Evolutionary conservation across 1,140 invertebrate genomes (phyloP).

Genomic region (Wiebesia pumilae): DNA sequence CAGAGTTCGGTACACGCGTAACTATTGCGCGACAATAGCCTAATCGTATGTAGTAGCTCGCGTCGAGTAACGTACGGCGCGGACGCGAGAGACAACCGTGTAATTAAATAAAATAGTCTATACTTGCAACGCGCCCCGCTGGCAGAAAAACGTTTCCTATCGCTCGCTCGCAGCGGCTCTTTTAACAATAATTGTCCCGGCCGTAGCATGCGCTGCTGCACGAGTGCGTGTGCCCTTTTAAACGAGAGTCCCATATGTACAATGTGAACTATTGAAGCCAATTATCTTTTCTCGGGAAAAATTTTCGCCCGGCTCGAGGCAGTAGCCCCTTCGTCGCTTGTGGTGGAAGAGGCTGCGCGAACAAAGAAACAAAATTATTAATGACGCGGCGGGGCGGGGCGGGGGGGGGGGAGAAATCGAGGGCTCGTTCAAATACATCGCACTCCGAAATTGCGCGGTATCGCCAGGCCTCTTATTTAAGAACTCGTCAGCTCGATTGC

Average conservation of each 20-base stretch:
- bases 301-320: background rate
- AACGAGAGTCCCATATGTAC: background rate
- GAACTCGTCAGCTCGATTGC: background rate
- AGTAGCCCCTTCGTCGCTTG: no score
- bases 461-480: no score
- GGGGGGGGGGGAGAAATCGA: no score
- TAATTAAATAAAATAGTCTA: slow-evolving; percentile 37
- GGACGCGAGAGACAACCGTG: background rate
- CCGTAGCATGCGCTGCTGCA: no score
- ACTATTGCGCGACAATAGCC: slow-evolving; percentile 26
- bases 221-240: background rate
- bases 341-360: no score
- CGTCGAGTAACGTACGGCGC: background rate
- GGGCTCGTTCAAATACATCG: no score
- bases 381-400: no score
- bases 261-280: slow-evolving; percentile 10
- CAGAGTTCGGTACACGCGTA: background rate
- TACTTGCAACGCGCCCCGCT: background rate
- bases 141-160: background rate
- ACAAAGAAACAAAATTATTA: background rate
- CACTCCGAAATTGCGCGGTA: no score
- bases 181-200: slow-evolving; percentile 8
- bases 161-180: background rate
- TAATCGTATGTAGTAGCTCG: slow-evolving; percentile 1
- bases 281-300: slow-evolving; percentile 23